phyloP scores from a whole-genome alignment of 1,140 invertebrate species.

The Leptinotarsa texana region DNA sequence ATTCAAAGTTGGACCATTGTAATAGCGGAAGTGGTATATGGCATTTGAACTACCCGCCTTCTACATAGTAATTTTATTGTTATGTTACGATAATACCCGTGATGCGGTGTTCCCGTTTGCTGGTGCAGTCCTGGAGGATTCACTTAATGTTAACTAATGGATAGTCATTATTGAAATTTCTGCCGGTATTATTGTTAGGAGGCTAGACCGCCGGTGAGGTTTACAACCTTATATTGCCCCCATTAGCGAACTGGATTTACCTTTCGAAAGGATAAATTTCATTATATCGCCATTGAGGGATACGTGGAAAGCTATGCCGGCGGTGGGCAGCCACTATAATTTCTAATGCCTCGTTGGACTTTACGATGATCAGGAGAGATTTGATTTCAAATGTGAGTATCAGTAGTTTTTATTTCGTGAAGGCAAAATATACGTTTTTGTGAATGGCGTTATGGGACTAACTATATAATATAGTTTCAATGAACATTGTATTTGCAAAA shows the following conservation, averaged over 20 bases:
- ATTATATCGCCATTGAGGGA: constrained; percentile 10
- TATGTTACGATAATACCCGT: constrained; percentile 36
- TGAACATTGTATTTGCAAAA: too few relatives aligned
- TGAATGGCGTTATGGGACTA: too few relatives aligned
- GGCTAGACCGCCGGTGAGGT: constrained; percentile 30
- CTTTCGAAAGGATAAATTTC: constrained; percentile 9
- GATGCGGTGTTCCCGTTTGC: constrained; percentile 26
- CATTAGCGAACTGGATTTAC: constrained; percentile 35
- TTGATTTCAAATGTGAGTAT: too few relatives aligned
- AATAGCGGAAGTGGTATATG: background rate
- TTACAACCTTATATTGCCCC: constrained; percentile 31
- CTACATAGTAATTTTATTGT: constrained; percentile 31
- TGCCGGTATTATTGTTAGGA: constrained; percentile 27
- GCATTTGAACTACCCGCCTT: background rate
- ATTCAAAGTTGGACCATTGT: background rate
- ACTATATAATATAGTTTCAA: too few relatives aligned
- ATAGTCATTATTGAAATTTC: constrained; percentile 39
- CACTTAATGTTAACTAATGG: constrained; percentile 39
- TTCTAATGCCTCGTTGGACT: too few relatives aligned
- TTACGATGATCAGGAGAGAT: too few relatives aligned
- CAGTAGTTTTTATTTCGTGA: too few relatives aligned
- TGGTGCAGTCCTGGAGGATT: constrained; percentile 33
- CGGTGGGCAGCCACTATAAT: too few relatives aligned
- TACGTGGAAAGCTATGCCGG: background rate
- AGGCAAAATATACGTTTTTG: too few relatives aligned